Percentiles rank a stretch among this genome's conserved stretches.
These are phyloP conservation scores for Cotesia congregata DNA, from an alignment of 2,888 invertebrate species.

Conservation along the genomic window DNA sequence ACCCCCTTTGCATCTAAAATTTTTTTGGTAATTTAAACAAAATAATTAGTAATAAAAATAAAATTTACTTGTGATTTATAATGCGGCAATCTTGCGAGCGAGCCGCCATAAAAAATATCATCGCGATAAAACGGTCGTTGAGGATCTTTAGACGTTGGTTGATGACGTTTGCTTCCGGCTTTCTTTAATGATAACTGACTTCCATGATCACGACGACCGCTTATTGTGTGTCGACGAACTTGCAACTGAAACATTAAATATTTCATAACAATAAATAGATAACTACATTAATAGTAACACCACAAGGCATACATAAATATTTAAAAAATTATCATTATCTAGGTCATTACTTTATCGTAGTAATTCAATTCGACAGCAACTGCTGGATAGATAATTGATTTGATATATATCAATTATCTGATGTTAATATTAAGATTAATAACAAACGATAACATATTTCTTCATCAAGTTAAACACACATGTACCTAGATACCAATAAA, in stretches of 20 bases:
- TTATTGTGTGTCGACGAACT: slow-evolving; percentile 73
- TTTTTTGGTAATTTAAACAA: background rate
- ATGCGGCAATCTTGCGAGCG: slow-evolving; percentile 86
- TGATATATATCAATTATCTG: slow-evolving; percentile 22
- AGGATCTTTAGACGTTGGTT: slow-evolving; percentile 70
- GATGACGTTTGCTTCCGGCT: slow-evolving; percentile 59
- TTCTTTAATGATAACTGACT: slow-evolving; percentile 63
- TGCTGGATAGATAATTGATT: background rate
- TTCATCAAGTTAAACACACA: slow-evolving; percentile 18
- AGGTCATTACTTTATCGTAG: slow-evolving; percentile 7
- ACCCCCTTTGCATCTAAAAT: background rate
- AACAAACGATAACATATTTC: background rate
- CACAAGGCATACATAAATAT: background rate
- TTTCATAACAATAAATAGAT: background rate
- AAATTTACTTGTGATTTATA: slow-evolving; percentile 78
- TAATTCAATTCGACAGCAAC: background rate
- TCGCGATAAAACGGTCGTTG: slow-evolving; percentile 87
- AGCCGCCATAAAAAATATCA: slow-evolving; percentile 93
- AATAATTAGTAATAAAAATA: no score
- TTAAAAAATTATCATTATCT: slow-evolving; percentile 3
- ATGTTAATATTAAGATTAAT: background rate
- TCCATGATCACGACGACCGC: slow-evolving; percentile 70
- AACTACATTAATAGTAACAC: background rate
- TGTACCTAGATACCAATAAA: slow-evolving; percentile 7
- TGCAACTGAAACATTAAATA: slow-evolving; percentile 41